Evolutionary conservation across 2,113 vertebrate genomes (phyloP).

Genomic region (Zootoca vivipara): DNA sequence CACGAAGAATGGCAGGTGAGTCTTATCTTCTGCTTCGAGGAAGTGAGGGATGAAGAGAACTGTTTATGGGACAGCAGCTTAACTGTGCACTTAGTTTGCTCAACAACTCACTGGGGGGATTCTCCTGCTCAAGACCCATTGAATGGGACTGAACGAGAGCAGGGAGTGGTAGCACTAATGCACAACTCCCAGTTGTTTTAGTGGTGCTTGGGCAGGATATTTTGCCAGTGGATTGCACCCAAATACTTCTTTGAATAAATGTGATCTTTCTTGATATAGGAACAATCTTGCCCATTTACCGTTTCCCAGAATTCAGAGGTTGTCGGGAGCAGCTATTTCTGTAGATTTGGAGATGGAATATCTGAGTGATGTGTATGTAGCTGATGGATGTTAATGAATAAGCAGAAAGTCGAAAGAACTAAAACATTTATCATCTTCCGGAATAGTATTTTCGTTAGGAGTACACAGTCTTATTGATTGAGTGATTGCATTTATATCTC

Average conservation of each 20-base stretch:
- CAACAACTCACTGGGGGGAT: neutral
- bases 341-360: neutral
- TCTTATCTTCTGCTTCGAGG: slow-evolving; percentile 10
- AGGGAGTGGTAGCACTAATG: neutral
- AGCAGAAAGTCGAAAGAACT: neutral
- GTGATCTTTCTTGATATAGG: no score
- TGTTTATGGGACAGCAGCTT: neutral
- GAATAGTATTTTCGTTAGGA: neutral
- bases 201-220: neutral
- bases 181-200: neutral
- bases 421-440: neutral
- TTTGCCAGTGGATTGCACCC: neutral
- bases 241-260: neutral
- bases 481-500: no score
- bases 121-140: neutral
- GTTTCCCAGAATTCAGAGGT: neutral
- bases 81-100: neutral
- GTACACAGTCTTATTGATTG: neutral
- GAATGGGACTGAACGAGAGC: neutral
- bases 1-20: slow-evolving; percentile 96
- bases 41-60: neutral
- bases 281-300: no score
- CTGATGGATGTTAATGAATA: neutral
- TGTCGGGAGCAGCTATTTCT: neutral
- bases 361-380: neutral